A percentile compares a stretch with the other conserved stretches of the same genome.
Conservation (phyloP, 2,888 invertebrate genomes). For the Pasiphila rectangulata region DNA sequence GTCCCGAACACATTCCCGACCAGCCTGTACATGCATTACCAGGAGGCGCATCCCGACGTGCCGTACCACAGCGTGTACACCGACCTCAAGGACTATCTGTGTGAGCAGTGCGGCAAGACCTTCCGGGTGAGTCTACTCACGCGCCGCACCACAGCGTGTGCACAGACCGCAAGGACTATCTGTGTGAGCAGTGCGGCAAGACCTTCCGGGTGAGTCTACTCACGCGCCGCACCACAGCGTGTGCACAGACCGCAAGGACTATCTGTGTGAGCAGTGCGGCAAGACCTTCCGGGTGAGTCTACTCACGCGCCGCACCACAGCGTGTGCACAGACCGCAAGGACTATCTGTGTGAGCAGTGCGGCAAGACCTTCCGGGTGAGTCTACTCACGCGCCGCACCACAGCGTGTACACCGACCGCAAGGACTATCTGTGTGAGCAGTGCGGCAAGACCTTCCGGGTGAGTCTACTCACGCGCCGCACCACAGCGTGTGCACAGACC, state of each 20-base stretch:
- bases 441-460: too few relatives aligned
- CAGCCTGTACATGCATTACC: constrained; percentile 24
- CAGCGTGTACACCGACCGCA: not conserved
- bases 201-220: constrained; percentile 15
- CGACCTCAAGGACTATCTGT: constrained; percentile 22
- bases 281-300: constrained; percentile 19
- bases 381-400: not conserved
- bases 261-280: constrained; percentile 21
- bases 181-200: constrained; percentile 23
- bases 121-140: constrained; percentile 13
- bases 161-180: constrained; percentile 6
- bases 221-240: not conserved
- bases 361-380: constrained; percentile 21
- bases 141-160: not conserved
- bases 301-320: not conserved
- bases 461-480: too few relatives aligned
- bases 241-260: constrained; percentile 6
- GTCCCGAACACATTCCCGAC: constrained; percentile 21
- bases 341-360: constrained; percentile 18
- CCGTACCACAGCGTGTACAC: constrained; percentile 22
- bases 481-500: too few relatives aligned
- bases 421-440: too few relatives aligned
- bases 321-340: constrained; percentile 4
- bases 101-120: constrained; percentile 22
- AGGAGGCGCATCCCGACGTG: constrained; percentile 16